Evolutionary conservation across 2,888 invertebrate species (phyloP).

Genomic region (Mycogona germanica): DNA sequence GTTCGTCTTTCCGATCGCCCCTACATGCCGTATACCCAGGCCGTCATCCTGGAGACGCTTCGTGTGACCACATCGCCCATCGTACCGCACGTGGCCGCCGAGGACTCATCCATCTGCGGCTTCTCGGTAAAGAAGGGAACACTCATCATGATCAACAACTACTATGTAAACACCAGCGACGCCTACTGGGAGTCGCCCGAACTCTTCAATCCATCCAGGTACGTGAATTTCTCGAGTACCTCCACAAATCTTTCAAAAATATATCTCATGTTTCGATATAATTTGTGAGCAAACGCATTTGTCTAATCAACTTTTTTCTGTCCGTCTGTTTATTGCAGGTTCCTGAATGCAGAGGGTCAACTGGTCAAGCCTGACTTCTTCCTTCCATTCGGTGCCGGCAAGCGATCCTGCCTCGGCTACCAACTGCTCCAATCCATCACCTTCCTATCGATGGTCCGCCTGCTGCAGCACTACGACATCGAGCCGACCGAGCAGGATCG

Average conservation of each 20-base stretch:
- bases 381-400: conserved; percentile 69
- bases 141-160: conserved; percentile 71
- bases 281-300: neutral
- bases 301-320: too few relatives aligned
- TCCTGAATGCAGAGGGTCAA: conserved; percentile 33
- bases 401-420: conserved; percentile 78
- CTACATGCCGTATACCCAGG: conserved; percentile 17
- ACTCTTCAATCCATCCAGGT: conserved; percentile 60
- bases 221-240: neutral
- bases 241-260: neutral
- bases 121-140: conserved; percentile 62
- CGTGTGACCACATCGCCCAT: conserved; percentile 44
- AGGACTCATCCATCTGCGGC: conserved; percentile 57
- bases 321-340: conserved; percentile 13
- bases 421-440: conserved; percentile 61
- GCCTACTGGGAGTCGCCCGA: conserved; percentile 60
- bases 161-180: conserved; percentile 58
- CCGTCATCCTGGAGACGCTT: conserved; percentile 18
- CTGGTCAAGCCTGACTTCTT: conserved; percentile 56
- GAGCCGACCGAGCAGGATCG: neutral
- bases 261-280: neutral
- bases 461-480: conserved; percentile 57
- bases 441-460: conserved; percentile 50
- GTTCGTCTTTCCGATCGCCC: conserved; percentile 4
- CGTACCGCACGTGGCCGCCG: conserved; percentile 76